phyloP scores from a whole-genome alignment of 2,113 vertebrate genomes.

The Cavia aperea region DNA sequence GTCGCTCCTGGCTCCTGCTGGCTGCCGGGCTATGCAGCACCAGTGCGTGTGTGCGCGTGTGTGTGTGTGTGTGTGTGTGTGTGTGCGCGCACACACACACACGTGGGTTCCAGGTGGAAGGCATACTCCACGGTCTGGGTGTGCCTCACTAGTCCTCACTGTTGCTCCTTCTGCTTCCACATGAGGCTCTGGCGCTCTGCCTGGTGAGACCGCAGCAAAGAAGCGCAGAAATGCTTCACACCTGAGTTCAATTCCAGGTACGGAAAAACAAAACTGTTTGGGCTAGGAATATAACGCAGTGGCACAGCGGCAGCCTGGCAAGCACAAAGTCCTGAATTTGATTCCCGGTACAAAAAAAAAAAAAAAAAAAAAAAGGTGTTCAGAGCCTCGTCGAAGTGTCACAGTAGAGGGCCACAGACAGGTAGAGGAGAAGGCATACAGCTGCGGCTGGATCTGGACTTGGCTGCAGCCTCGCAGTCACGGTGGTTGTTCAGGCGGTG shows the following conservation, averaged over 20 bases:
- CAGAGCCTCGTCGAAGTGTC: background rate
- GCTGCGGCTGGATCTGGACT: background rate
- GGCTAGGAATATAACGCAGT: no score
- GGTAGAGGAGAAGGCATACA: background rate
- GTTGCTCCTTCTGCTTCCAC: background rate
- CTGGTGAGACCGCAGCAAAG: background rate
- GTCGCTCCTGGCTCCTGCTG: rapidly evolving
- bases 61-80: background rate
- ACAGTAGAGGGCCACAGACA: background rate
- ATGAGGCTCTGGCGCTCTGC: background rate
- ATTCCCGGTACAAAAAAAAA: no score
- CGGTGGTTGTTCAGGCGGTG: background rate
- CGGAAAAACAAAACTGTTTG: no score
- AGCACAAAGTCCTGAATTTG: no score
- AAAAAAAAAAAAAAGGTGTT: background rate
- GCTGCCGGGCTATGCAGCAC: background rate
- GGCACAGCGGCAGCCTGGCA: no score
- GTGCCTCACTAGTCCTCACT: no score
- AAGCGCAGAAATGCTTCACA: background rate
- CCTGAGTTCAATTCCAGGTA: no score
- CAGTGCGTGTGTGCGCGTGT: background rate
- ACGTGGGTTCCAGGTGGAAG: background rate
- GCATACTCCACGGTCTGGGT: background rate
- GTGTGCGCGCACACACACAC: no score
- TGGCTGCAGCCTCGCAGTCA: background rate